Evolutionary conservation across 2,888 invertebrate species (phyloP).

Genomic region (Lochmaea crataegi): DNA sequence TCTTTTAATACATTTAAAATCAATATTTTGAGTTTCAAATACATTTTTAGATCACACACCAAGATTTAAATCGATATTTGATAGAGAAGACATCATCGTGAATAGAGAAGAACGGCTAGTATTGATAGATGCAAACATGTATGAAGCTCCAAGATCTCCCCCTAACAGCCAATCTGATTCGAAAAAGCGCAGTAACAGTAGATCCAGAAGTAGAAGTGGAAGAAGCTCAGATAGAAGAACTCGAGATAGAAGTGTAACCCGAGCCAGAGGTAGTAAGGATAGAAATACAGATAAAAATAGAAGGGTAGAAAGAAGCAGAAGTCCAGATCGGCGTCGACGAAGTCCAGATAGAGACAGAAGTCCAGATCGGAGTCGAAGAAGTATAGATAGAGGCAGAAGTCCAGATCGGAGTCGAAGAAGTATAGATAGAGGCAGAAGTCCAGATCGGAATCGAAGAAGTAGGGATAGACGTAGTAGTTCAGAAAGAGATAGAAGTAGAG

Average conservation of each 20-base stretch:
- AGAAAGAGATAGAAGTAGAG: not conserved
- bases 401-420: constrained; percentile 24
- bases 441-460: constrained; percentile 21
- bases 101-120: constrained; percentile 19
- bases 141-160: constrained; percentile 5
- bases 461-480: constrained; percentile 26
- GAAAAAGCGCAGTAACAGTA: constrained; percentile 28
- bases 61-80: constrained; percentile 14
- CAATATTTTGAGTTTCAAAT: not conserved
- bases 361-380: constrained; percentile 16
- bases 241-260: not conserved
- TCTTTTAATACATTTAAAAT: not conserved
- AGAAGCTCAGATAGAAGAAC: constrained; percentile 11
- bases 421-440: not conserved
- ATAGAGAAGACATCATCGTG: constrained; percentile 22
- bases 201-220: constrained; percentile 26
- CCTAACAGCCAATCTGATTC: constrained; percentile 15
- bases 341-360: constrained; percentile 15
- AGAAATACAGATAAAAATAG: constrained; percentile 13
- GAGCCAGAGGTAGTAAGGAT: not conserved
- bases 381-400: constrained; percentile 21
- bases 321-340: constrained; percentile 10
- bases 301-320: constrained; percentile 9
- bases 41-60: constrained; percentile 24
- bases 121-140: not conserved